Conservation (phyloP, 2,113 vertebrate genomes). For the Ginglymostoma cirratum region DNA sequence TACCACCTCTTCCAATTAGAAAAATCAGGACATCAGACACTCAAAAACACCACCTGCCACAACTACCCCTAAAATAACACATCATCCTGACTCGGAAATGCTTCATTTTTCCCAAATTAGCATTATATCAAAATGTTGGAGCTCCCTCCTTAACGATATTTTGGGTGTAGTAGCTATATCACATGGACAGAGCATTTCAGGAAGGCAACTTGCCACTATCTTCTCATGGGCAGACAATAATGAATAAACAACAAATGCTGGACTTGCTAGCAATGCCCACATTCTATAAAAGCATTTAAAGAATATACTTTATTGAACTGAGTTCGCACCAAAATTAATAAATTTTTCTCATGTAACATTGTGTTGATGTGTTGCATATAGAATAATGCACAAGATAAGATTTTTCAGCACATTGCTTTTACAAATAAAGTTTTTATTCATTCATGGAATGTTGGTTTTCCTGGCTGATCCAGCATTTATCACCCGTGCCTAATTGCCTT, state of each 20-base stretch:
- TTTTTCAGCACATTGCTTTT: not conserved
- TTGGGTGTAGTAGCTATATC: not conserved
- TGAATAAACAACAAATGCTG: not conserved
- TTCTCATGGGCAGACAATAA: not conserved
- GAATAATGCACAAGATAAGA: not conserved
- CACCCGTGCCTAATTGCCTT: no score
- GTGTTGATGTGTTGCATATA: not conserved
- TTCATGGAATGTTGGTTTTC: no score
- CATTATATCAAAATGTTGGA: not conserved
- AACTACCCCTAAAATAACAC: not conserved
- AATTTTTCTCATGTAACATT: not conserved
- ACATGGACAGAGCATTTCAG: not conserved
- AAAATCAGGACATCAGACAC: not conserved
- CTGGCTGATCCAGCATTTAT: no score
- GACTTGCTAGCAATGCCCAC: not conserved
- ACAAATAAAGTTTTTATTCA: not conserved
- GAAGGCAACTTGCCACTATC: not conserved
- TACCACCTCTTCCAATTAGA: not conserved
- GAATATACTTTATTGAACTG: not conserved
- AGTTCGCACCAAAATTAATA: not conserved
- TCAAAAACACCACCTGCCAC: not conserved
- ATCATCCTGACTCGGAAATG: not conserved
- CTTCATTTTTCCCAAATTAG: not conserved
- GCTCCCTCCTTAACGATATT: not conserved
- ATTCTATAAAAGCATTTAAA: not conserved